Base-by-base conservation (phyloP, 2,888 invertebrate species). In the Drosophila mulleri region DNA sequence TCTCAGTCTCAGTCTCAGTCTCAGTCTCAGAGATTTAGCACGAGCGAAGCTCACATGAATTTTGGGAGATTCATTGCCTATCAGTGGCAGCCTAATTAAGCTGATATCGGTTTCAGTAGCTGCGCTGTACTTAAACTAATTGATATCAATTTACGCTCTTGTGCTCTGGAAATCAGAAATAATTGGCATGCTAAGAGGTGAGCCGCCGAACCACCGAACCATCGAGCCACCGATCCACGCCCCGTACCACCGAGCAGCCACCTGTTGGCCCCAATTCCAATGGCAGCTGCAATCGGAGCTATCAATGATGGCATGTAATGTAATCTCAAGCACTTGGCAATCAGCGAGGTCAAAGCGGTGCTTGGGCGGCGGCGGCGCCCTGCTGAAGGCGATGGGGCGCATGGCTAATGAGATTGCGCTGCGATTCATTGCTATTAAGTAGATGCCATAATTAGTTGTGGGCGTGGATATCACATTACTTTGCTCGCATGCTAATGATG, bases 401-500 rank as follows among this genome's bases (percentile, higher is more conserved):
- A 35, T 5, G 64, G 47, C 42, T 44, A 35, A 62, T 56, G 57
- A 52, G 39, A 29, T 56, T 26, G 48, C 39, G 54, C 41, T 37
- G 56, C 48, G 60, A 70, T 52, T 60, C 60, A 61, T 50, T 48
- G 60, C 67, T 41, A 29, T 42, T 68, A 62, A 71, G 69, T 72
- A 48, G 60, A 50, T 37, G 82, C 61, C 62, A 67, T 76, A 82
- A 80, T 82, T 80, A 82, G 73, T 72, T 78, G 70, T 50, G 62
- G 62, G 62, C 58, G 58, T 58, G 48, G 57, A 66, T 79, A 63
- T 76, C 70, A 50, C 67, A 79, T 79, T 82, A 69, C 52, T 52
- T 20, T 50, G 44, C 62, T 39, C 59, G 59, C 60, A 45, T 60
- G 54, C 52, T 45, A 67, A 57, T 48, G 57, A 53, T 42, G 29